Conservation (phyloP, 2,113 vertebrate species). For the Oreochromis spilurus region DNA sequence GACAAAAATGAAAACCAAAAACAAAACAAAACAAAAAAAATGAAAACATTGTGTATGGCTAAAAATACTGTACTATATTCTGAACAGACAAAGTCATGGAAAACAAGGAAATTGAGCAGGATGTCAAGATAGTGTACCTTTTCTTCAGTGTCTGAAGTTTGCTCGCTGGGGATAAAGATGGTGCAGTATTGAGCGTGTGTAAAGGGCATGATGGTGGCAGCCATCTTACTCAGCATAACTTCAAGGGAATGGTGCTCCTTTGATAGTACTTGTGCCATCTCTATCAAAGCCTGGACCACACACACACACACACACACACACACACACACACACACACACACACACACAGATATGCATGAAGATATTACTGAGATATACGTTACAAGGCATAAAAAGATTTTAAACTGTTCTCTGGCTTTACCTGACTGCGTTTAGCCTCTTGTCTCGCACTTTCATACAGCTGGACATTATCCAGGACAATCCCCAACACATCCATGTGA, state of each 20-base stretch:
- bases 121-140: background rate
- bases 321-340: background rate
- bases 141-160: background rate
- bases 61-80: background rate
- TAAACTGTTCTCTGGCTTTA: background rate
- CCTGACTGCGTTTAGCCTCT: constrained; percentile 58
- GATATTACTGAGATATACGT: background rate
- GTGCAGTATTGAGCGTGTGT: constrained; percentile 53
- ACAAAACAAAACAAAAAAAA: background rate
- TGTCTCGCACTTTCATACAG: constrained; percentile 58
- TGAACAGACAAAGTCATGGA: background rate
- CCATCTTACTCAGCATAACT: constrained; percentile 54
- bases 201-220: constrained; percentile 56
- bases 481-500: constrained; percentile 53
- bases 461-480: constrained; percentile 61
- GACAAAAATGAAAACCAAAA: background rate
- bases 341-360: background rate
- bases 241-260: constrained; percentile 51
- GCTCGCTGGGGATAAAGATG: constrained; percentile 39
- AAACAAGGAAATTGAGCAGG: background rate
- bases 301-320: background rate
- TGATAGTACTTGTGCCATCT: constrained; percentile 48
- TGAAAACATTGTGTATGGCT: background rate
- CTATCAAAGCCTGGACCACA: constrained; percentile 41
- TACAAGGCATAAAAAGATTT: background rate